phyloP scores from a whole-genome alignment of 2,888 invertebrate genomes.

The Athalia circularis region DNA sequence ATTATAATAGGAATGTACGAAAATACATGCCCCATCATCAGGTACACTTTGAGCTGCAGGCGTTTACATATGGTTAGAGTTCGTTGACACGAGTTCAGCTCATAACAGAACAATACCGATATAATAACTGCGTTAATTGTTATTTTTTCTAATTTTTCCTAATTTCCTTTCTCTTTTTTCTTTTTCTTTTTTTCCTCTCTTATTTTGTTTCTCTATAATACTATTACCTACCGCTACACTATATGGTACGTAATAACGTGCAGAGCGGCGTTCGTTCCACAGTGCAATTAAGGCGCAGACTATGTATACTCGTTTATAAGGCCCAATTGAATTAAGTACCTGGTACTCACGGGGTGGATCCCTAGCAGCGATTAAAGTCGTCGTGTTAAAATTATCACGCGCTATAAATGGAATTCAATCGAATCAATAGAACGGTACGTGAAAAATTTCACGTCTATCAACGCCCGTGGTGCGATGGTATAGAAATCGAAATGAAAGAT shows the following conservation, averaged over 20 bases:
- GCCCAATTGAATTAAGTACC: slow-evolving; percentile 33
- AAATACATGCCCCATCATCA: no score
- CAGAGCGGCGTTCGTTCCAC: neutral
- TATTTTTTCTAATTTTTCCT: neutral
- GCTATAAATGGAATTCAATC: neutral
- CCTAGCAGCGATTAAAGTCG: neutral
- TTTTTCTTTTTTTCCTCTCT: neutral
- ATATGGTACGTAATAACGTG: neutral
- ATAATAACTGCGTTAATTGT: no score
- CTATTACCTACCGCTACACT: no score
- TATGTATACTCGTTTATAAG: slow-evolving; percentile 10
- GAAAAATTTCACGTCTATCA: slow-evolving; percentile 4
- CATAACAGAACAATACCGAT: no score
- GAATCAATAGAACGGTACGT: neutral
- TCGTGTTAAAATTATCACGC: neutral
- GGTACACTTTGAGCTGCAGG: no score
- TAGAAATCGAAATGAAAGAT: neutral
- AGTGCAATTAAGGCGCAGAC: neutral
- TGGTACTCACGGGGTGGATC: neutral
- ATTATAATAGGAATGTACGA: no score
- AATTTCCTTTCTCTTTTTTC: neutral
- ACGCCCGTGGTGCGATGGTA: neutral
- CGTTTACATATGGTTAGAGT: no score
- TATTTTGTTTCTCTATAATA: neutral
- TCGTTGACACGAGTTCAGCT: no score